Evolutionary conservation across 2,113 vertebrate genomes (phyloP).

Genomic region (Tragelaphus scriptus): DNA sequence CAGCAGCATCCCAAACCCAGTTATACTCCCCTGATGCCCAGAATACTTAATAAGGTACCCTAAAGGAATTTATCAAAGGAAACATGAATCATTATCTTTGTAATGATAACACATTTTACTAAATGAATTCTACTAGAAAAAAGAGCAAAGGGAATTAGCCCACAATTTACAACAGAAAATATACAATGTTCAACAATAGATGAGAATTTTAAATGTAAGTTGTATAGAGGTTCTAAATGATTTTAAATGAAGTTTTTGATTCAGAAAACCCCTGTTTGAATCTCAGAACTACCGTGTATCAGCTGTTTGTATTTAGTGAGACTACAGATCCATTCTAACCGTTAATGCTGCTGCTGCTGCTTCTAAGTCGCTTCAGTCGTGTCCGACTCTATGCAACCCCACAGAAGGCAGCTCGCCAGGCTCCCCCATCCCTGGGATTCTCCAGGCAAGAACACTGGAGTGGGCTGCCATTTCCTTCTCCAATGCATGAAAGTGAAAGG

Average conservation of each 20-base stretch:
- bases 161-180: neutral
- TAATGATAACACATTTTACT: neutral
- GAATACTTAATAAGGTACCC: neutral
- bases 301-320: neutral
- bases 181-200: neutral
- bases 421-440: no score
- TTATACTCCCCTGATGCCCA: neutral
- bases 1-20: neutral
- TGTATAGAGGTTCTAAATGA: neutral
- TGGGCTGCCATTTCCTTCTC: no score
- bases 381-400: no score
- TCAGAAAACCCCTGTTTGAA: neutral
- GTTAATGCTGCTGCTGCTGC: no score
- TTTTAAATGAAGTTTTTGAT: neutral
- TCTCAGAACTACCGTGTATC: neutral
- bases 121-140: neutral
- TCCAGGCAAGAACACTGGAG: no score
- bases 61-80: neutral
- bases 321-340: neutral
- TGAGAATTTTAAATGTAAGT: neutral
- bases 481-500: no score
- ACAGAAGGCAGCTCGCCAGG: no score
- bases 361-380: no score
- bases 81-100: neutral
- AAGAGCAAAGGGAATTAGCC: neutral